Percentiles rank a stretch among this genome's conserved stretches.
phyloP scores from a whole-genome alignment of 2,113 vertebrate species.

The Psilopogon haemacephalus region DNA sequence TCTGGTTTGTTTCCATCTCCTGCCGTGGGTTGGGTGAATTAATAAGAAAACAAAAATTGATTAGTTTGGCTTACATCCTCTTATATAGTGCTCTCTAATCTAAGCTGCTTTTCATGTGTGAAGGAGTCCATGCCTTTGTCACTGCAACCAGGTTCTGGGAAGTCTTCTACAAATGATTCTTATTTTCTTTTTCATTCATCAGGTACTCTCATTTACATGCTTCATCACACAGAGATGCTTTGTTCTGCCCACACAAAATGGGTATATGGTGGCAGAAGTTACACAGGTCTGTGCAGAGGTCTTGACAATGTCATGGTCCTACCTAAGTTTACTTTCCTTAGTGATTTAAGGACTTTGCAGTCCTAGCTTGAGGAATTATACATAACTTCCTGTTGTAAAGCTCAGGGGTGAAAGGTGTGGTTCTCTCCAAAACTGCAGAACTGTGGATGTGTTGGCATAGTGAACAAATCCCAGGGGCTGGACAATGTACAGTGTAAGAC shows the following conservation, averaged over 20 bases:
- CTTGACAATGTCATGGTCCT: accelerated
- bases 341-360: neutral
- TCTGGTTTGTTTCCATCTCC: neutral
- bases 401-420: neutral
- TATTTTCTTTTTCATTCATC: neutral
- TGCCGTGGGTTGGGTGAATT: neutral
- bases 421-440: neutral
- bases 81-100: neutral
- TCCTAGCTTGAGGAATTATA: neutral
- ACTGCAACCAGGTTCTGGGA: neutral
- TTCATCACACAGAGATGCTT: neutral
- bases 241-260: neutral
- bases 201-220: accelerated
- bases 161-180: neutral
- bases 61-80: neutral
- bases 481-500: neutral
- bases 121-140: neutral
- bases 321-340: neutral
- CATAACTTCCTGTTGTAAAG: neutral
- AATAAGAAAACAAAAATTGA: neutral
- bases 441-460: neutral
- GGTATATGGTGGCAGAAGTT: neutral
- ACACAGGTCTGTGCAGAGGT: neutral
- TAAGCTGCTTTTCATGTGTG: neutral
- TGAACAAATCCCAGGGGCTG: neutral